Evolutionary conservation across 2,888 invertebrate species (phyloP), one percentile per base, ranked within the genome.

Genomic region (Steinernema scapterisci): DNA sequence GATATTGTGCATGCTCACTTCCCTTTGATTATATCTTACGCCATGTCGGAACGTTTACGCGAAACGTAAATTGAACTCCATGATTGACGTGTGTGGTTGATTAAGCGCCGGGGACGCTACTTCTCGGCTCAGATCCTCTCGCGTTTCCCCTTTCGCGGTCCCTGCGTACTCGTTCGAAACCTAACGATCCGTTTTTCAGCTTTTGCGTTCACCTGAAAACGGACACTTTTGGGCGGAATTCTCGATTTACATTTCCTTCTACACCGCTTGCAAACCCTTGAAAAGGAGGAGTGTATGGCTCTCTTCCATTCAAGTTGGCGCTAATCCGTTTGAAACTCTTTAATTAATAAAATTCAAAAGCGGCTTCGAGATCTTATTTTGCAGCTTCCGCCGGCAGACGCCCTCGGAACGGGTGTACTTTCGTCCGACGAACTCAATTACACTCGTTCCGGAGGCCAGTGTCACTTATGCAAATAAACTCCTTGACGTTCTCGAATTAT

Each of bases 391-490:
- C 25, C 11, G 23, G 48, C 48, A 19, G 27, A 1, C 16, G 63
- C 63, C 16, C 3, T 11, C 52, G 21, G 63, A 27, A 2, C 63
- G 63, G 27, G 27, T 31, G 63, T 63, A 63, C 63, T 63, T 63
- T 54, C 63, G 63, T 27, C 63, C 31, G 38, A 6, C n/a, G 63
- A 7, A 27, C 63, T 63, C 63, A 25, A 63, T 63, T 63, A 63
- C 31, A 11, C 27, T 31, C 63, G 63, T 16, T 16, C 63, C 16
- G 19, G 16, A 13, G 63, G 31, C 11, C 25, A 63, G 31, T 63
- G 63, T 21, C 21, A 31, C 27, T 63, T 63, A 63, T 63, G 63
- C 63, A 63, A 63, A 63, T 63, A 6, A n/a, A 16, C 63, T 63
- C 27, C 27, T 63, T 63, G 63, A 63, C 63, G 63, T 54, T 6